phyloP scores from a whole-genome alignment of 2,797 vertebrate species.

The Hydrophis major region DNA sequence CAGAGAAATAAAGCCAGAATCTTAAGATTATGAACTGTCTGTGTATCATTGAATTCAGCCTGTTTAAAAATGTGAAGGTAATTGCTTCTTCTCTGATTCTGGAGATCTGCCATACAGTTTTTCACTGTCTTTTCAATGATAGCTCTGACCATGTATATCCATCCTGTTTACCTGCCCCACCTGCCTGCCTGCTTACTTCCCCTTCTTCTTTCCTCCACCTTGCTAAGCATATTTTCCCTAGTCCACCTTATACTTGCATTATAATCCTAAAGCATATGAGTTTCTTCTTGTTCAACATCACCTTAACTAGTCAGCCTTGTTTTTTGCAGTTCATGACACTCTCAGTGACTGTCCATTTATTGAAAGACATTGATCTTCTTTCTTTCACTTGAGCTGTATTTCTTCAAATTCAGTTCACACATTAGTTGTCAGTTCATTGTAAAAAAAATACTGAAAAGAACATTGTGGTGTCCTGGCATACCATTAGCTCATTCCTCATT shows the following conservation, averaged over 20 bases:
- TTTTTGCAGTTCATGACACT: neutral
- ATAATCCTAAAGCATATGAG: neutral
- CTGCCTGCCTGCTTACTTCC: too few relatives aligned
- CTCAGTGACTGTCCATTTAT: neutral
- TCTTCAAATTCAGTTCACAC: neutral
- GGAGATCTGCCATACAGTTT: neutral
- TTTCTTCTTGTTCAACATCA: neutral
- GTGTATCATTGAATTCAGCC: neutral
- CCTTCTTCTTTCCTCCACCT: neutral
- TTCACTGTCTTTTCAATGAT: neutral
- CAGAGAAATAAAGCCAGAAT: neutral
- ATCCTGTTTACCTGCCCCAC: neutral
- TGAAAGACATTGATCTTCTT: neutral
- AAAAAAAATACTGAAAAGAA: neutral
- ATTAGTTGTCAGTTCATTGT: neutral
- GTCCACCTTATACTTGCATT: neutral
- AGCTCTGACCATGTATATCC: neutral
- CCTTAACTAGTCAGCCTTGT: neutral
- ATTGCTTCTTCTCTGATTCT: neutral
- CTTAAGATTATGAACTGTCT: neutral
- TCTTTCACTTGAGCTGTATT: neutral
- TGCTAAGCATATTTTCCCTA: neutral
- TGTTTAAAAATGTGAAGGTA: neutral
- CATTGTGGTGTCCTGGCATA: neutral
- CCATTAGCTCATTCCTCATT: neutral